phyloP scores from a whole-genome alignment of 2,888 invertebrate species.

The Luffia ferchaultella region DNA sequence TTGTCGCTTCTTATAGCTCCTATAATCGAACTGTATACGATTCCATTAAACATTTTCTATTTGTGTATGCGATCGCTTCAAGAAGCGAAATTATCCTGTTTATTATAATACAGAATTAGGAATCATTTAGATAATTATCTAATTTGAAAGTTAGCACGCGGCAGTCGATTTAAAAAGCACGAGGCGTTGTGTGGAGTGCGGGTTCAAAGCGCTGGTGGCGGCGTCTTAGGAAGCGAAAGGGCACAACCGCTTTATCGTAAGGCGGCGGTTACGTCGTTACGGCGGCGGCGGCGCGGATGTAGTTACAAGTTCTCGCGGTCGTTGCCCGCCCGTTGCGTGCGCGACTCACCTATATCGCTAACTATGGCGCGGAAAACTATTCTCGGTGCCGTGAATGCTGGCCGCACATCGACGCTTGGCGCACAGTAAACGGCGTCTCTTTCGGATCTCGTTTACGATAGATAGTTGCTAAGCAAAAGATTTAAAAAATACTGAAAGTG shows the following conservation, averaged over 20 bases:
- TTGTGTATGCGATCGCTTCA: background rate
- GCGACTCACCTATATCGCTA: conserved; percentile 48
- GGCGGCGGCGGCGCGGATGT: conserved; percentile 36
- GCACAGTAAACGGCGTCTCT: too few relatives aligned
- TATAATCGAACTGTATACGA: too few relatives aligned
- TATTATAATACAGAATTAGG: too few relatives aligned
- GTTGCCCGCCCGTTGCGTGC: conserved; percentile 54
- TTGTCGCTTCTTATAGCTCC: too few relatives aligned
- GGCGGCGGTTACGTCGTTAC: conserved; percentile 12
- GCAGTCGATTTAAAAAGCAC: conserved; percentile 14
- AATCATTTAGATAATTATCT: background rate
- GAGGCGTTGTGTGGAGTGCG: conserved; percentile 32
- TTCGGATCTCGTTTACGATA: too few relatives aligned
- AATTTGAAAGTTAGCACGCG: conserved; percentile 19
- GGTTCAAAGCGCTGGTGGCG: conserved; percentile 46
- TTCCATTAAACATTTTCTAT: too few relatives aligned
- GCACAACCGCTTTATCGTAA: conserved; percentile 18
- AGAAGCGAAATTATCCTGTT: too few relatives aligned
- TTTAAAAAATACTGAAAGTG: too few relatives aligned
- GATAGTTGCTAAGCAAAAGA: too few relatives aligned
- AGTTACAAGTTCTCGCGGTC: conserved; percentile 65
- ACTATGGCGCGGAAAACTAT: conserved; percentile 42
- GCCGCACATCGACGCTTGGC: background rate
- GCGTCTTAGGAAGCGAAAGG: conserved; percentile 22
- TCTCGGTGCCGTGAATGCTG: conserved; percentile 16